Conservation (phyloP, 2,797 vertebrate species). For the Graptemys geographica region DNA sequence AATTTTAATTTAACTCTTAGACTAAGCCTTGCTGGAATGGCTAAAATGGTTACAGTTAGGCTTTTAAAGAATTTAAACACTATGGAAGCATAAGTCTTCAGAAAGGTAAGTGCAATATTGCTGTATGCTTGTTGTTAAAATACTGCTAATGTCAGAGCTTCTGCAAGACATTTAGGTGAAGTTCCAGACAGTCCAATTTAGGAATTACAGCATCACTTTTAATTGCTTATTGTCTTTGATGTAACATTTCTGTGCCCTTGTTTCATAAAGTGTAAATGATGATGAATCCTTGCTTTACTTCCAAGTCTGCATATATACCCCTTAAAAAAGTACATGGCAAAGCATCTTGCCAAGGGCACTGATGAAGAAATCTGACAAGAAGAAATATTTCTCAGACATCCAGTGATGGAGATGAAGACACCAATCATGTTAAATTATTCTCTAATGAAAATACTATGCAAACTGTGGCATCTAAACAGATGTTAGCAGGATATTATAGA, state of each 20-base stretch:
- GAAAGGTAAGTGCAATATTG: constrained; percentile 40
- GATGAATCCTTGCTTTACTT: not conserved
- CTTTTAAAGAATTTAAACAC: constrained; percentile 63
- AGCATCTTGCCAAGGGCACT: constrained; percentile 30
- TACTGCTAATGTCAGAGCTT: constrained; percentile 43
- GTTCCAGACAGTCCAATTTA: constrained; percentile 51
- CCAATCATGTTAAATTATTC: constrained; percentile 55
- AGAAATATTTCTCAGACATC: constrained; percentile 56
- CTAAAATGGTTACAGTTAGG: constrained; percentile 71
- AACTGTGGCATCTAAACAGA: constrained; percentile 69
- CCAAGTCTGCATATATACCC: not conserved
- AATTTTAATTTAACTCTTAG: constrained; percentile 82
- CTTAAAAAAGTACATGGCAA: not conserved
- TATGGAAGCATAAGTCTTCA: constrained; percentile 58
- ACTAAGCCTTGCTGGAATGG: constrained; percentile 68
- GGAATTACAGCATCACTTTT: constrained; percentile 45
- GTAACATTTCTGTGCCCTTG: not conserved
- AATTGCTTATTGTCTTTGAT: constrained; percentile 44
- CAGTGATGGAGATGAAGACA: constrained; percentile 61
- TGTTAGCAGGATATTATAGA: constrained; percentile 64
- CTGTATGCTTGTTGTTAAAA: constrained; percentile 53
- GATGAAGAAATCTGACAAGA: constrained; percentile 8
- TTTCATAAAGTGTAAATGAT: constrained; percentile 43
- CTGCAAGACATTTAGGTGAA: constrained; percentile 53
- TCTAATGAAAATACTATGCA: constrained; percentile 64